phyloP scores from a whole-genome alignment of 2,797 vertebrate species.

The Sebastes oblongus region DNA sequence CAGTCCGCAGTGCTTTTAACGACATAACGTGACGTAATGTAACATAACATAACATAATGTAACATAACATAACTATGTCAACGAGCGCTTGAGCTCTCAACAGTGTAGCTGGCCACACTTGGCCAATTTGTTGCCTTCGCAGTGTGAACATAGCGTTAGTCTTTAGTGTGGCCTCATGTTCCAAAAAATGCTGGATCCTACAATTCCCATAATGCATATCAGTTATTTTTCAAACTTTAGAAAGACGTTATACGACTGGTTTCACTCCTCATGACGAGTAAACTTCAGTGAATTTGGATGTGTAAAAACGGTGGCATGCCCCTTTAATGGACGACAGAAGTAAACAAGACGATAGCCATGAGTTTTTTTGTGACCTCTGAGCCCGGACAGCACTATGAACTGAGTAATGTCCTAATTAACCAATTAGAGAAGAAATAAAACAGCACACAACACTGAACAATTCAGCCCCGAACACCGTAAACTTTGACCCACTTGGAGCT shows the following conservation, averaged over 20 bases:
- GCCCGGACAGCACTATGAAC: not conserved
- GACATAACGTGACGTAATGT: too few relatives aligned
- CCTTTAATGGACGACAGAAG: not conserved
- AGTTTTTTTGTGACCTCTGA: slow-evolving; percentile 27
- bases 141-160: too few relatives aligned
- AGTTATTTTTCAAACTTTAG: not conserved
- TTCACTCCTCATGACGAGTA: not conserved
- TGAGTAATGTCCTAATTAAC: slow-evolving; percentile 24
- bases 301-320: not conserved
- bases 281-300: not conserved
- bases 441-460: not conserved
- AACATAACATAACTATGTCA: too few relatives aligned
- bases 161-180: not conserved
- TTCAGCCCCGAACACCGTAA: not conserved
- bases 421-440: slow-evolving; percentile 27
- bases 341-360: not conserved
- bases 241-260: not conserved
- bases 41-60: too few relatives aligned
- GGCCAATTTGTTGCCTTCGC: too few relatives aligned
- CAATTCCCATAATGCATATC: not conserved
- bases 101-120: too few relatives aligned
- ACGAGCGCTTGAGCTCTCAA: too few relatives aligned
- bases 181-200: not conserved
- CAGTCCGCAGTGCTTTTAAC: too few relatives aligned
- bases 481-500: slow-evolving; percentile 53